phyloP scores from a whole-genome alignment of 2,888 invertebrate genomes.

The Calliphora vomitoria region DNA sequence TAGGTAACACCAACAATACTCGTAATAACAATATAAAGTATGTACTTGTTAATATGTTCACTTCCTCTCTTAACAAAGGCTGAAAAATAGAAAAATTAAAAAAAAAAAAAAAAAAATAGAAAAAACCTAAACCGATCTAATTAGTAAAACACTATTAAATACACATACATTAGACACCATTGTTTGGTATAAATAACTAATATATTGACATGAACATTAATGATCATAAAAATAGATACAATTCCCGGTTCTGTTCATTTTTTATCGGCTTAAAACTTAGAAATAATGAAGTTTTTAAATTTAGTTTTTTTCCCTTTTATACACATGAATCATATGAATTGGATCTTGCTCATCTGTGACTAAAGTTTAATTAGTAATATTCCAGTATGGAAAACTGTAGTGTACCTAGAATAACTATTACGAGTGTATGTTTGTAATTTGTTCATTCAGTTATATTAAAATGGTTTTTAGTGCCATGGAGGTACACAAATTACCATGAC shows the following conservation, averaged over 20 bases:
- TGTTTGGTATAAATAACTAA: no score
- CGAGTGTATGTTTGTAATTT: neutral
- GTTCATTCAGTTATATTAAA: neutral
- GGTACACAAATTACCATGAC: conserved; percentile 29
- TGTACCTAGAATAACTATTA: neutral
- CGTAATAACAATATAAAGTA: conserved; percentile 4
- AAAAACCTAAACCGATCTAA: conserved; percentile 43
- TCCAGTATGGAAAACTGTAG: no score
- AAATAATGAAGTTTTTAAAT: no score
- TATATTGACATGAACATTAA: neutral
- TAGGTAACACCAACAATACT: conserved; percentile 20
- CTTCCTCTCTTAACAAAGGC: conserved; percentile 50
- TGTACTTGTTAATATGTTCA: conserved; percentile 44
- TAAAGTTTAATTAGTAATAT: no score
- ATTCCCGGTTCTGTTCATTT: neutral
- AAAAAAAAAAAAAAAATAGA: no score
- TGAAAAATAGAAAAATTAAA: neutral
- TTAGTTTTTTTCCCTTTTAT: no score
- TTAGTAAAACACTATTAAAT: conserved; percentile 50
- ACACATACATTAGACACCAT: neutral
- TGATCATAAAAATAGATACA: neutral
- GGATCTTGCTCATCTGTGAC: no score
- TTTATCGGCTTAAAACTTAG: no score
- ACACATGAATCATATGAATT: no score
- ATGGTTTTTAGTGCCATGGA: neutral